Conservation (phyloP, 2,113 vertebrate species). For the Neolamprologus modestus region DNA sequence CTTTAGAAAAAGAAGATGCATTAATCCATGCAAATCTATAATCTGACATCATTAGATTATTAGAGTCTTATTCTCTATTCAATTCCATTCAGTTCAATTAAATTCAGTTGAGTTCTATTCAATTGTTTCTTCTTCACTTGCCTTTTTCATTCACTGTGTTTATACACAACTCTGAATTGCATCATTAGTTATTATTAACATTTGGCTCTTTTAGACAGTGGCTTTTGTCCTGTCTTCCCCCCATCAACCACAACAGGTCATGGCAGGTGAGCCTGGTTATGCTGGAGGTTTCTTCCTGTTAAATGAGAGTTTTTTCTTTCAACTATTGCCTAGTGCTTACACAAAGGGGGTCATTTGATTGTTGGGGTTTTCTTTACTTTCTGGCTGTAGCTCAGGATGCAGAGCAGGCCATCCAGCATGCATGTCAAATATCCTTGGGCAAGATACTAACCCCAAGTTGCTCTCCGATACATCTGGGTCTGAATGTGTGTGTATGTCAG, state of each 20-base stretch:
- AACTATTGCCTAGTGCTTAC: background rate
- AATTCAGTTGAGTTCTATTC: background rate
- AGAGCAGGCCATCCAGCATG: background rate
- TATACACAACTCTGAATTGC: background rate
- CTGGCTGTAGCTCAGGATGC: background rate
- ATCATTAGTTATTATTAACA: background rate
- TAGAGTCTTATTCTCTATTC: background rate
- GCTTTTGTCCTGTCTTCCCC: background rate
- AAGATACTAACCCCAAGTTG: background rate
- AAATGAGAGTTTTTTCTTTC: background rate
- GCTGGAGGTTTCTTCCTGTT: background rate
- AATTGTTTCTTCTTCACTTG: background rate
- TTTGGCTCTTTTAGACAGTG: background rate
- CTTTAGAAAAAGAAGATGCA: background rate
- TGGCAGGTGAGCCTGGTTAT: background rate
- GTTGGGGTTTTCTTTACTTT: background rate
- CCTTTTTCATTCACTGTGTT: background rate
- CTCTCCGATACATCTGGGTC: background rate
- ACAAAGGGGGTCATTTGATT: background rate
- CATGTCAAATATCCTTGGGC: background rate
- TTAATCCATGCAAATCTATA: background rate
- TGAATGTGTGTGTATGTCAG: background rate
- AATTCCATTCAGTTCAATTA: background rate
- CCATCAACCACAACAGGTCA: background rate
- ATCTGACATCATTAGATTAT: background rate